Conservation (phyloP, 1,140 invertebrate genomes). For the Drosophila asahinai region DNA sequence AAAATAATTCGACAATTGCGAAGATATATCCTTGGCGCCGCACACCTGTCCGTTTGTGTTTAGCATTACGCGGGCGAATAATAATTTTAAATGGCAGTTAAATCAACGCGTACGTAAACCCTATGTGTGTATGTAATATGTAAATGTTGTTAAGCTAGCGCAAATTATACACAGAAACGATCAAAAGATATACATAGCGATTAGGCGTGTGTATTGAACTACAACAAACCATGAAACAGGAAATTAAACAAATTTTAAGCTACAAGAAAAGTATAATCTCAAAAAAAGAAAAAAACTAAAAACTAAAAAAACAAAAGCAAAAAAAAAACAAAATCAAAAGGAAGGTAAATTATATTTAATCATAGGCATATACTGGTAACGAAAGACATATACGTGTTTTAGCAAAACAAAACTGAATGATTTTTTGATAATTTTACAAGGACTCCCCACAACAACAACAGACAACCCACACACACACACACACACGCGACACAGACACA, state of each 20-base stretch:
- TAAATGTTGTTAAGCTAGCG: constrained; percentile 82
- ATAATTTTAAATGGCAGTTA: constrained; percentile 61
- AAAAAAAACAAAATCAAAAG: constrained; percentile 44
- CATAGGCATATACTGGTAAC: constrained; percentile 49
- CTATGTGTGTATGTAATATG: constrained; percentile 78
- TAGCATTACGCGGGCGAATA: constrained; percentile 48
- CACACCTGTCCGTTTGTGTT: constrained; percentile 51
- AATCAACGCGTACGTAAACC: constrained; percentile 64
- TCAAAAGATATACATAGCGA: constrained; percentile 54
- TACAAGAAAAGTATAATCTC: constrained; percentile 74
- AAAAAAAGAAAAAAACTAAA: constrained; percentile 37
- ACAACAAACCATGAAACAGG: constrained; percentile 79
- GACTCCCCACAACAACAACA: constrained; percentile 28
- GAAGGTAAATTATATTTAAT: constrained; percentile 59
- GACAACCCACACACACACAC: constrained; percentile 21
- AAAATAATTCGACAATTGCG: constrained; percentile 37
- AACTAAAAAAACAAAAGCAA: constrained; percentile 3
- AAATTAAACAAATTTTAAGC: constrained; percentile 82
- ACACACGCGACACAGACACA: constrained; percentile 41
- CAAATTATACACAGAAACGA: constrained; percentile 75
- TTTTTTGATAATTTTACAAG: constrained; percentile 84
- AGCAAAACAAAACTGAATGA: constrained; percentile 73
- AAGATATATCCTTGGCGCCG: constrained; percentile 45
- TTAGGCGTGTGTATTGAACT: constrained; percentile 63
- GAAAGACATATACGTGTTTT: constrained; percentile 67